phyloP scores from a whole-genome alignment of 2,888 invertebrate species.

The Lasioglossum malachurum region DNA sequence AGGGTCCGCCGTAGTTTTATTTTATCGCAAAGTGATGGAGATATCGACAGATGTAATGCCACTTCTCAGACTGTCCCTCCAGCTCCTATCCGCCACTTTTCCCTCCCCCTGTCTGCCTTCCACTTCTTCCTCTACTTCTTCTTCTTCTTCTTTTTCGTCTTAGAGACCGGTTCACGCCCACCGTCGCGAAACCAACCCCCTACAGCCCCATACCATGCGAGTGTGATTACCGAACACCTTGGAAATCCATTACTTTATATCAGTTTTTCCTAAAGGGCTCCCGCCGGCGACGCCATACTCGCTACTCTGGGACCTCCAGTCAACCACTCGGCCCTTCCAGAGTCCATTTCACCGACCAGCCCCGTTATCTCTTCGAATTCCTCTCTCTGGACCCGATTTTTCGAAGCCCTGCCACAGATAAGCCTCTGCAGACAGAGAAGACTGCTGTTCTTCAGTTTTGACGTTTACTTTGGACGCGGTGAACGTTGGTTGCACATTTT shows the following conservation, averaged over 20 bases:
- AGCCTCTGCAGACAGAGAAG: neutral
- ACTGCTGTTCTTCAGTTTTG: neutral
- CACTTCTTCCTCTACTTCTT: neutral
- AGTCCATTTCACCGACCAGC: conserved; percentile 49
- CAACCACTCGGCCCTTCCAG: conserved; percentile 39
- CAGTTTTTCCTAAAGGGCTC: conserved; percentile 71
- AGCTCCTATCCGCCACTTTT: conserved; percentile 46
- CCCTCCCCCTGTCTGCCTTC: conserved; percentile 30
- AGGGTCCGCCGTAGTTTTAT: conserved; percentile 71
- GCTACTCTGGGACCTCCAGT: conserved; percentile 59
- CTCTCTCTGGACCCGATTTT: conserved; percentile 47
- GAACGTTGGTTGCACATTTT: neutral
- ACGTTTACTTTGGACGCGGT: neutral
- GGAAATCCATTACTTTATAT: conserved; percentile 76
- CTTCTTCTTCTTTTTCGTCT: conserved; percentile 13
- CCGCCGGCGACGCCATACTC: conserved; percentile 40
- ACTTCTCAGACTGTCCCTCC: conserved; percentile 70
- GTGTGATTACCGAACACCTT: conserved; percentile 75
- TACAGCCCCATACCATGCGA: conserved; percentile 24
- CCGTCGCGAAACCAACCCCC: conserved; percentile 43
- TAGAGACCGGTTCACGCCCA: conserved; percentile 22
- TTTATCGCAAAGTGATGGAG: conserved; percentile 78
- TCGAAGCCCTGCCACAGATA: conserved; percentile 12
- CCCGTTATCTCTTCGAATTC: conserved; percentile 60
- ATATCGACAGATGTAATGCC: conserved; percentile 80